Evolutionary conservation across 2,888 invertebrate species (phyloP).

Genomic region (Leptarthrus brevirostris): DNA sequence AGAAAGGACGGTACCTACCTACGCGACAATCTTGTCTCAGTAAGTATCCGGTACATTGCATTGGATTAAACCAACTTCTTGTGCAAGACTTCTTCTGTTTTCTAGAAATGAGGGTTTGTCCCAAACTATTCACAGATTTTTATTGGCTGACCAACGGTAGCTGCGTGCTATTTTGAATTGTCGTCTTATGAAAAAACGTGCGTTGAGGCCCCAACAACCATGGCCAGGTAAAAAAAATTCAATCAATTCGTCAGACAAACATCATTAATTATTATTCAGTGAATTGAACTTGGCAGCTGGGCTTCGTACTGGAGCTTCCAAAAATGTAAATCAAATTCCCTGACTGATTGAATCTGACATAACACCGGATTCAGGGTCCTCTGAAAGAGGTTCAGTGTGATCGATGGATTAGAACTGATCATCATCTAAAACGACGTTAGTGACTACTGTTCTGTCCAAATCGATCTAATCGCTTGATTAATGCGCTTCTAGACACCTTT

Average conservation of each 20-base stretch:
- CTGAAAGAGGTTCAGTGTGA: slow-evolving; percentile 3
- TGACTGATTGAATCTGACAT: slow-evolving; percentile 21
- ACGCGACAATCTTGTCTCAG: not conserved
- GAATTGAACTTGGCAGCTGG: slow-evolving; percentile 24
- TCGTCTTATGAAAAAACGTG: too few species aligned
- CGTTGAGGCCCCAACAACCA: too few species aligned
- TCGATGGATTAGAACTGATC: slow-evolving; percentile 23
- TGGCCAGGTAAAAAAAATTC: not conserved
- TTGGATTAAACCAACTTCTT: too few species aligned
- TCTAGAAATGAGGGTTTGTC: too few species aligned
- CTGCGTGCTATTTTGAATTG: too few species aligned
- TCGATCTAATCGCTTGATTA: slow-evolving; percentile 24
- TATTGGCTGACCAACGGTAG: too few species aligned
- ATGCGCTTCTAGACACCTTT: slow-evolving; percentile 18
- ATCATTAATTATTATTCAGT: slow-evolving; percentile 39
- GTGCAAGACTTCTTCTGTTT: too few species aligned
- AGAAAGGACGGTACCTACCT: not conserved
- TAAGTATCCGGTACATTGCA: too few species aligned
- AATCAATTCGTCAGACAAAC: slow-evolving; percentile 10
- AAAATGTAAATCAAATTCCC: slow-evolving; percentile 27
- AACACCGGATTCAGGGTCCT: slow-evolving; percentile 3
- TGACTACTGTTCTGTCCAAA: slow-evolving; percentile 37
- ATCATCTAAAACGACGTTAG: slow-evolving; percentile 4
- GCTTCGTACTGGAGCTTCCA: not conserved
- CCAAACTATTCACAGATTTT: too few species aligned